Evolutionary conservation across 2,113 vertebrate genomes (phyloP).

Genomic region (Peucedramus taeniatus): DNA sequence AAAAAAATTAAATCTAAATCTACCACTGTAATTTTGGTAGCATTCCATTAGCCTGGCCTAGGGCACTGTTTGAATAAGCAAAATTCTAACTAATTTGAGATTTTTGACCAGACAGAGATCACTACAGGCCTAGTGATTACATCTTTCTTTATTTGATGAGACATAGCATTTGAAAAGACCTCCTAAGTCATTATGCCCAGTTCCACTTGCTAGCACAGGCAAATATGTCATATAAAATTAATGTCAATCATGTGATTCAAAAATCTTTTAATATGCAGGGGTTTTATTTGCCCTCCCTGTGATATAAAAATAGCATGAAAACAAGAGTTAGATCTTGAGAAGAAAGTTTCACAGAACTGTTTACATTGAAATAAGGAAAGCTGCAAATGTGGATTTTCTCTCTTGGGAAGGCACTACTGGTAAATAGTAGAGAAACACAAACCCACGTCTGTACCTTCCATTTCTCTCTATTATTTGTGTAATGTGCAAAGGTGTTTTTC

Average conservation of each 20-base stretch:
- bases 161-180: not conserved
- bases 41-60: not conserved
- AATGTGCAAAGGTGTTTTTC: not conserved
- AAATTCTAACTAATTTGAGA: not conserved
- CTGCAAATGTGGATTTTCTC: not conserved
- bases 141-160: not conserved
- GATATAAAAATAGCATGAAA: not conserved
- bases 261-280: not conserved
- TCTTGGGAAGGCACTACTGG: not conserved
- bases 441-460: not conserved
- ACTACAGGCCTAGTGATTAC: not conserved
- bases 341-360: not conserved
- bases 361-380: not conserved
- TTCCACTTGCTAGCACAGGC: not conserved
- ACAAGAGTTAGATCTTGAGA: not conserved
- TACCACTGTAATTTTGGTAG: not conserved
- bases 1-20: not conserved
- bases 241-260: not conserved
- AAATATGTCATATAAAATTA: not conserved
- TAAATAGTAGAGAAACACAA: not conserved
- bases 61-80: not conserved
- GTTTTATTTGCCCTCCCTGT: not conserved
- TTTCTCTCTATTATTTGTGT: conserved; percentile 9
- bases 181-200: not conserved
- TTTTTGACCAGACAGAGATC: not conserved